Base-by-base conservation (phyloP, 2,888 invertebrate genomes). In the Nephrotoma flavescens region DNA sequence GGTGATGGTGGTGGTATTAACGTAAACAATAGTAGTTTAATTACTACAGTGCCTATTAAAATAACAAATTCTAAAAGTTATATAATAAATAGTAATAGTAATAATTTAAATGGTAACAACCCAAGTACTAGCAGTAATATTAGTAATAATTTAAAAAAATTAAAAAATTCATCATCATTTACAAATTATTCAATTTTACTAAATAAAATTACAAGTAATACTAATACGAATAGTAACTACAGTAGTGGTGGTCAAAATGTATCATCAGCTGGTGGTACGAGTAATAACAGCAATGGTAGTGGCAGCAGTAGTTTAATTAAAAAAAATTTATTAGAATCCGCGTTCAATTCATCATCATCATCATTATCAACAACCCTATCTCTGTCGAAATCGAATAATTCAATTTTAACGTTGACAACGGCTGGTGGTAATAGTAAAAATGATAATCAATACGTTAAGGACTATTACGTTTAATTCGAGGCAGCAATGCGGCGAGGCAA, bases 41-140 rank as follows among this genome's bases (percentile, higher is more conserved):
- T 84, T 84, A 44, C 42, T 85, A 88, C 88, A 57, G 88, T 88
- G 41, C 88, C 88, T 52, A 44, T 88, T 4, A 88, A 88, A 87
- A 87, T 88, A 83, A 87, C 87, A 42, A 44, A 42, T 44, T 85
- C 85, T 84, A 84, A 84, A 84, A 42, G 41, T 42, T 42, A 84
- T 84, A 41, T 84, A 42, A 42, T 84, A 84, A 42, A 19, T 42
- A 71, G 11, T 71, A 71, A 71, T 71, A 42, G 41, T 42, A 84
- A 84, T 84, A 41, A 15, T 84, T 42, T 84, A 84, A 42, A n/a
- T 42, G 71, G 71, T 31, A 71, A 71, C 71, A 84, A 42, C 42
- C 6, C 84, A 42, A 42, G 42, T 15, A 15, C 15, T 12, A 41
- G 41, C 41, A 41, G 41, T 42, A 84, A 84, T 84, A 41, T 84